Percentiles rank a stretch among this genome's conserved stretches.
Evolutionary conservation across 2,113 vertebrate species (phyloP).

Genomic region (Panthera uncia): DNA sequence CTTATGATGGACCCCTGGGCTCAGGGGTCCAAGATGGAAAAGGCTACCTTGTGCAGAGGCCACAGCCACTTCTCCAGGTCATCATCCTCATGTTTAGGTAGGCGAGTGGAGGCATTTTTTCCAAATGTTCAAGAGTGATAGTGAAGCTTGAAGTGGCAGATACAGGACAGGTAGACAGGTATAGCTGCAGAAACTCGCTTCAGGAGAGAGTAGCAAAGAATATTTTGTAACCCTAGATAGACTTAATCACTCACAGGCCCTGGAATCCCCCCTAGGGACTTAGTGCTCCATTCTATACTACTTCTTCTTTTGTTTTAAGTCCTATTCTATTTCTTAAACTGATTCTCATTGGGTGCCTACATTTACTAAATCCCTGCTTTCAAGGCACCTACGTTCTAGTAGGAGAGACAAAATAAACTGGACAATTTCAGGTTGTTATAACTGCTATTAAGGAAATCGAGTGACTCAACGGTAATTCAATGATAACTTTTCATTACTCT

Average conservation of each 20-base stretch:
- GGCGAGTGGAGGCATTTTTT: neutral
- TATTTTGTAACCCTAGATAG: neutral
- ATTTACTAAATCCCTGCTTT: neutral
- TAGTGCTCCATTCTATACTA: neutral
- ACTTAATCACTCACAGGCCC: neutral
- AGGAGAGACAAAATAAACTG: neutral
- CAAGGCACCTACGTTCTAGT: neutral
- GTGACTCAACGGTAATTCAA: neutral
- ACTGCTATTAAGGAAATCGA: neutral
- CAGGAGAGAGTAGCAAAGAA: neutral
- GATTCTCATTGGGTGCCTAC: neutral
- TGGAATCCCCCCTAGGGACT: rapidly evolving
- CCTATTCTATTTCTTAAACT: neutral
- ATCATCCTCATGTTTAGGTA: neutral
- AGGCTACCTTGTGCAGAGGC: neutral
- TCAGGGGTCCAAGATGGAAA: neutral
- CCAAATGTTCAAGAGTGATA: neutral
- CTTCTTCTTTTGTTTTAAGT: neutral
- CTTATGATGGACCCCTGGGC: rapidly evolving
- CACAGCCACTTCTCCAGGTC: neutral
- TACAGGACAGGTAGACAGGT: neutral
- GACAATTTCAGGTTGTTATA: neutral
- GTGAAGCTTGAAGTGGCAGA: neutral
- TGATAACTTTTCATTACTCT: neutral
- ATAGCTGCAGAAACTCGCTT: neutral